Percentiles rank a stretch among this genome's conserved stretches.
Conservation (phyloP, 2,113 vertebrate genomes). For the Pleuronectes platessa region DNA sequence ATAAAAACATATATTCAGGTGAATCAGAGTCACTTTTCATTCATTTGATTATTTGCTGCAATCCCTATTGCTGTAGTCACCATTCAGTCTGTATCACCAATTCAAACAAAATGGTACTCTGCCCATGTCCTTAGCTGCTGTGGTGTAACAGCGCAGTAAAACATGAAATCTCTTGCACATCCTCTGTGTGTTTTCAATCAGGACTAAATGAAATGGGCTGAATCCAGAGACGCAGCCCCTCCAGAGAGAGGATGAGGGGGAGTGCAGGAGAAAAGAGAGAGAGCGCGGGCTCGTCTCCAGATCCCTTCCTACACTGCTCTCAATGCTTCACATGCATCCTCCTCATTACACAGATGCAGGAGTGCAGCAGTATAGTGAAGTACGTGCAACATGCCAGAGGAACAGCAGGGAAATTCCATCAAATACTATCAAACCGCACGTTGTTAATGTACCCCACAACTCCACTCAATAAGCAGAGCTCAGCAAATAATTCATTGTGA, state of each 20-base stretch:
- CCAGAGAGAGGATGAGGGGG: conserved; percentile 41
- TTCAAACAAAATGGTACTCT: background rate
- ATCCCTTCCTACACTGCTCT: conserved; percentile 55
- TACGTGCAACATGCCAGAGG: conserved; percentile 2
- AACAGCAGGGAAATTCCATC: conserved; percentile 18
- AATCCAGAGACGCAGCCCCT: conserved; percentile 75
- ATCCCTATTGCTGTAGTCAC: background rate
- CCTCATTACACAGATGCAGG: conserved; percentile 33
- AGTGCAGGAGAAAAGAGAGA: background rate
- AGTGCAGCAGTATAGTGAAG: conserved; percentile 22
- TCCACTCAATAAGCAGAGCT: background rate
- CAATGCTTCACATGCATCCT: conserved; percentile 52
- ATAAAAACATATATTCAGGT: background rate
- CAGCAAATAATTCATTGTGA: background rate
- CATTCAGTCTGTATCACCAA: conserved; percentile 14
- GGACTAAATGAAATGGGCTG: conserved; percentile 68
- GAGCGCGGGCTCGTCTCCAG: conserved; percentile 44
- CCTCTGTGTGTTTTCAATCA: conserved; percentile 65
- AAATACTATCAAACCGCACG: conserved; percentile 3
- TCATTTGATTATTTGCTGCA: background rate
- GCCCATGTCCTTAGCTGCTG: background rate
- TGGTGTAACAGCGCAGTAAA: conserved; percentile 45
- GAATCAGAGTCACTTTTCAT: background rate
- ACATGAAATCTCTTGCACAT: conserved; percentile 52
- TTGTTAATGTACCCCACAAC: background rate